A percentile compares a stretch with the other conserved stretches of the same genome.
Evolutionary conservation across 2,113 vertebrate genomes (phyloP).

Genomic region (Ptyas mucosa): DNA sequence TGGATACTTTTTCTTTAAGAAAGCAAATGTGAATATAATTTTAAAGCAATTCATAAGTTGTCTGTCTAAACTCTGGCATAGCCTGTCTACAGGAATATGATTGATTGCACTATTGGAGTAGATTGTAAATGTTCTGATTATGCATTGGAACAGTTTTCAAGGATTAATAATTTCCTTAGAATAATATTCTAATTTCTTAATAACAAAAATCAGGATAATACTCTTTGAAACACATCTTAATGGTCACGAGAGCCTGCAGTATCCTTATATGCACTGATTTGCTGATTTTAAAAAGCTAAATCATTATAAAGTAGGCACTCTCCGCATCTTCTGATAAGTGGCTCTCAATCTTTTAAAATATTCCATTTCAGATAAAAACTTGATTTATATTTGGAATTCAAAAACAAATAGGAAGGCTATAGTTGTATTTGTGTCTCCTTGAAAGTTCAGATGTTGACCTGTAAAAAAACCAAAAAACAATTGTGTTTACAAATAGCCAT

Average conservation of each 20-base stretch:
- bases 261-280: constrained; percentile 15
- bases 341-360: constrained; percentile 30
- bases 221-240: constrained; percentile 11
- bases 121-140: constrained; percentile 35
- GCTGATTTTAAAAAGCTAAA: constrained; percentile 41
- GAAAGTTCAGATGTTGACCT: constrained; percentile 17
- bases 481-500: constrained; percentile 4
- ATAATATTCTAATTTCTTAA: constrained; percentile 29
- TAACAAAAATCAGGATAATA: constrained; percentile 29
- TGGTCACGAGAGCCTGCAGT: constrained; percentile 21
- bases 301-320: constrained; percentile 27
- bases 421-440: constrained; percentile 1
- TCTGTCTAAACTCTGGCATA: accelerated
- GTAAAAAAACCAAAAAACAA: not conserved
- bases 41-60: accelerated
- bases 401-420: constrained; percentile 17
- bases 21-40: not conserved
- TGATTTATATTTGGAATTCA: not conserved
- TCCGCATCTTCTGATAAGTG: constrained; percentile 29
- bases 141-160: constrained; percentile 10
- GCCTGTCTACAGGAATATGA: not conserved
- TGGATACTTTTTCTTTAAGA: constrained; percentile 4
- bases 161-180: constrained; percentile 30
- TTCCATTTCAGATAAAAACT: constrained; percentile 2
- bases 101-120: constrained; percentile 19